Base-by-base conservation (phyloP, 2,888 invertebrate genomes). In the Nomada ruficornis region DNA sequence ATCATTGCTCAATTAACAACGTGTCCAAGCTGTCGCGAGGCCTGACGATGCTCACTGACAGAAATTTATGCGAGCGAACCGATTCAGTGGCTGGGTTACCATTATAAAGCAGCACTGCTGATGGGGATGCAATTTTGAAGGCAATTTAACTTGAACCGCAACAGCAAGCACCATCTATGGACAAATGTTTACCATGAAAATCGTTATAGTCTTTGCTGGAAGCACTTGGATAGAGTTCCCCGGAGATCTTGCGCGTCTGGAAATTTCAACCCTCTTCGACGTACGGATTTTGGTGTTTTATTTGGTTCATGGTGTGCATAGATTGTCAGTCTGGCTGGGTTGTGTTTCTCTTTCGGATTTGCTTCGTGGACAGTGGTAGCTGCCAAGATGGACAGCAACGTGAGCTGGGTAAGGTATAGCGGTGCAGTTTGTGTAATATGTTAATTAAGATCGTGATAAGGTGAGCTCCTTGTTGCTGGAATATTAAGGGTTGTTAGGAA, bases 61-160 rank as follows among this genome's bases (percentile, higher is more conserved):
- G 67, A 78, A 85, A 87, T 86, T 86, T 86, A 87, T 87, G 83
- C 83, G 67, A 77, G 69, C 79, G 78, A 81, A 83, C 64, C 73
- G 73, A 73, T 72, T 74, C 77, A 60, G 65, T 80, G 67, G 67
- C 69, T 60, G 67, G 57, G 76, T 54, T 77, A 72, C 74, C 77
- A 67, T 83, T 83, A 83, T 83, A 83, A 75, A 64, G 67, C 72
- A 73, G 52, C 79, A 42, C 73, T 79, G 47, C 71, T 69, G 63
- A 82, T 74, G 7, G 86, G 80, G 71, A 79, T 82, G 89, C 86
- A 88, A 86, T 89, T 89, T 89, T 86, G 84, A 89, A 89, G 84
- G 86, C 88, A 88, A 88, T 88, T 89, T 89, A 88, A 86, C 87
- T 90, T 90, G 84, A 85, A 84, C 84, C 83, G 77, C 87, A 80